Percentiles rank a stretch among this genome's conserved stretches.
Conservation (phyloP, 92 coral and sea anemone genomes). For the Pocillopora grandis region DNA sequence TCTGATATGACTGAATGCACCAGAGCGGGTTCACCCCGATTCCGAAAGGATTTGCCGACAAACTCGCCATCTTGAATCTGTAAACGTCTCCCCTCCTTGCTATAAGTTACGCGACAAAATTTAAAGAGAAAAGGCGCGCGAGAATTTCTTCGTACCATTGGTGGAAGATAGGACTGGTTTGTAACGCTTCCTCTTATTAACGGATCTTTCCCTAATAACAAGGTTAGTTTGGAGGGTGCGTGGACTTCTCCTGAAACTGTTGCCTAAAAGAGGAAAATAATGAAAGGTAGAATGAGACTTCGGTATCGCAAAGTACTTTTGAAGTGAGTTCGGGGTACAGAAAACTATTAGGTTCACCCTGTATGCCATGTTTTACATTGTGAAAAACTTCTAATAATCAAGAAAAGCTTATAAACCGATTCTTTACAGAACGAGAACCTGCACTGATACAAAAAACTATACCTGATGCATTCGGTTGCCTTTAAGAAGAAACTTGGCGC, state of each 20-base stretch:
- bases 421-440: too few species aligned
- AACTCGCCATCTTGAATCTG: conserved; percentile 43
- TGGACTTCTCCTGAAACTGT: conserved; percentile 19
- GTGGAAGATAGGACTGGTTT: not conserved
- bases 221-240: not conserved
- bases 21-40: not conserved
- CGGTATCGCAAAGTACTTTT: too few species aligned
- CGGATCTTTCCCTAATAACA: not conserved
- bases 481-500: conserved; percentile 41
- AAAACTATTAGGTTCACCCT: too few species aligned
- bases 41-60: conserved; percentile 31
- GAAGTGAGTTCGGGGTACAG: too few species aligned
- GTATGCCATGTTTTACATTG: too few species aligned
- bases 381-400: too few species aligned
- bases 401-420: too few species aligned
- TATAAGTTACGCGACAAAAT: conserved; percentile 56
- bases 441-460: not conserved
- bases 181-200: not conserved
- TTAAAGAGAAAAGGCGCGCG: conserved; percentile 64
- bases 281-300: too few species aligned
- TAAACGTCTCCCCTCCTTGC: conserved; percentile 17
- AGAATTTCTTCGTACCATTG: conserved; percentile 18
- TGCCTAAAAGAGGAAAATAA: not conserved
- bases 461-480: conserved; percentile 42
- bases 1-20: not conserved